Conservation (phyloP, 2,797 vertebrate species). For the Phoebastria nigripes region DNA sequence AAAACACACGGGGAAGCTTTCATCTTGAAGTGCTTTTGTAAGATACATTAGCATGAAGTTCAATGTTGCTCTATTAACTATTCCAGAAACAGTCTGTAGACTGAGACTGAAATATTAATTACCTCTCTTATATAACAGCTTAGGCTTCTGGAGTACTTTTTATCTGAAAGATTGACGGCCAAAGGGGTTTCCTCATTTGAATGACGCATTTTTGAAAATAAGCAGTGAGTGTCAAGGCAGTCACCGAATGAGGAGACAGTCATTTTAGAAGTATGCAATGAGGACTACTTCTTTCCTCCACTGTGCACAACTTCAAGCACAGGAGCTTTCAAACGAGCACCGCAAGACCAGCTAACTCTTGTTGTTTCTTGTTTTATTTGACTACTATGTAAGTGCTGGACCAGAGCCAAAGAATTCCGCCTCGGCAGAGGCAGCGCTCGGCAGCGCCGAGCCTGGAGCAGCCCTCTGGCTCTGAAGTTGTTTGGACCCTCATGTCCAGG, state of each 20-base stretch:
- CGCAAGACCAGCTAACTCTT: neutral
- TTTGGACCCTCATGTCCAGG: neutral
- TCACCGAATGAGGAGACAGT: neutral
- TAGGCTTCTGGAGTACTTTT: neutral
- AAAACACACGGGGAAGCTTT: neutral
- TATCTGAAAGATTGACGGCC: neutral
- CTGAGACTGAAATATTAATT: constrained; percentile 30
- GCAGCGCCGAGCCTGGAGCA: neutral
- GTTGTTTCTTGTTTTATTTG: constrained; percentile 59
- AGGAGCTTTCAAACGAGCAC: neutral
- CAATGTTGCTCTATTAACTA: neutral
- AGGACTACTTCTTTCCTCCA: neutral
- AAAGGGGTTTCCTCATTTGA: neutral
- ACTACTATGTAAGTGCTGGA: constrained; percentile 49
- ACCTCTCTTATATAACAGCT: neutral
- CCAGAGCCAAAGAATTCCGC: constrained; percentile 32
- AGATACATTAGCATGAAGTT: neutral
- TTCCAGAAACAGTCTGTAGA: constrained; percentile 13
- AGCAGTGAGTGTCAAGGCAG: neutral
- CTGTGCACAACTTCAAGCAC: neutral
- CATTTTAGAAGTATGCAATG: neutral
- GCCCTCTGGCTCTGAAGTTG: neutral
- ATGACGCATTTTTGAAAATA: neutral
- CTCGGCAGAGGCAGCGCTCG: neutral
- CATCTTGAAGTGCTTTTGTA: neutral